phyloP scores from a whole-genome alignment of 2,113 vertebrate species.

The Cacatua alba region DNA sequence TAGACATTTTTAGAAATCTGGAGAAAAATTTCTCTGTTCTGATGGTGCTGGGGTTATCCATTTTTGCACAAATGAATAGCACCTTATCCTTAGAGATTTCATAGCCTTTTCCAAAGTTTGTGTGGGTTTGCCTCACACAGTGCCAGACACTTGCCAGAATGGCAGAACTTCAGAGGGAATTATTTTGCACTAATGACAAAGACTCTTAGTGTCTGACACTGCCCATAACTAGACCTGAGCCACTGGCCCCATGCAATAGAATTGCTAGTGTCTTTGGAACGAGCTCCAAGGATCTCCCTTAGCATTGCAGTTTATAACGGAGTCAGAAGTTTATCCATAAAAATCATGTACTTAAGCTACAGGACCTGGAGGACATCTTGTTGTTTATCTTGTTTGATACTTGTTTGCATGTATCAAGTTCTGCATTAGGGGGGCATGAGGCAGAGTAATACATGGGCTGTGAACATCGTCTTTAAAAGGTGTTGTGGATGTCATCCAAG shows the following conservation, averaged over 20 bases:
- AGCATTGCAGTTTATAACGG: background rate
- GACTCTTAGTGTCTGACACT: background rate
- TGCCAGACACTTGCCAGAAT: background rate
- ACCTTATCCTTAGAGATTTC: background rate
- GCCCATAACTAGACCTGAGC: background rate
- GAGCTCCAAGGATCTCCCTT: background rate
- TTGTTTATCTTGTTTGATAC: background rate
- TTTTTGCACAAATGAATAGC: background rate
- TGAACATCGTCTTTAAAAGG: background rate
- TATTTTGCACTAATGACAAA: background rate
- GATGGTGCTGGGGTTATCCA: background rate
- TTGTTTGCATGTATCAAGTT: background rate
- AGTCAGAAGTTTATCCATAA: background rate
- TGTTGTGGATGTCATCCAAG: background rate
- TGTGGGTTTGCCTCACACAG: background rate
- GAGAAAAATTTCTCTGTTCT: background rate
- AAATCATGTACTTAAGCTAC: background rate
- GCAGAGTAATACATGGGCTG: background rate
- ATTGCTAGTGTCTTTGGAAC: background rate
- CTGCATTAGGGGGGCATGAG: background rate
- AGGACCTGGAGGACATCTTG: background rate
- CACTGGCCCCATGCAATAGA: background rate
- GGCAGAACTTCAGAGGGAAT: background rate
- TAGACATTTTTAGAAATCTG: background rate
- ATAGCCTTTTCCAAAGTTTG: background rate